Percentiles rank a stretch among this genome's conserved stretches.
Evolutionary conservation across 2,797 vertebrate genomes (phyloP).

Genomic region (Paratrypauchen microcephalus): DNA sequence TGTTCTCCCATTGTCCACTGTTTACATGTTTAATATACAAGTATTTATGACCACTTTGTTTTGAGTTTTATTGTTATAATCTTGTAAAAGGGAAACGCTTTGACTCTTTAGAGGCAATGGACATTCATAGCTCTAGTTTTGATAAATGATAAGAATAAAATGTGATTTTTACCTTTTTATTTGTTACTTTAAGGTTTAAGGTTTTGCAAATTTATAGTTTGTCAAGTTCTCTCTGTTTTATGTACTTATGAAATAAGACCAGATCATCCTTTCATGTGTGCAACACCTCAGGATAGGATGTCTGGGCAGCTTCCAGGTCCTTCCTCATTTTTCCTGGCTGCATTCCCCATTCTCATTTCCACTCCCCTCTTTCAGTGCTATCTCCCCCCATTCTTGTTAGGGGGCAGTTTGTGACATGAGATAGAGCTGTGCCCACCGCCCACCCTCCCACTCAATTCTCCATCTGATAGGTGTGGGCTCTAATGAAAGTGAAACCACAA

Average conservation of each 20-base stretch:
- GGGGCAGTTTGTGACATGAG: conserved; percentile 62
- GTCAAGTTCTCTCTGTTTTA: conserved; percentile 17
- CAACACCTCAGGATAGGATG: conserved; percentile 49
- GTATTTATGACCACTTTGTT: background rate
- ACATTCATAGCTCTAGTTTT: no score
- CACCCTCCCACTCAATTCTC: conserved; percentile 23
- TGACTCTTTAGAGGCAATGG: no score
- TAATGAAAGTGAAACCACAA: conserved; percentile 68
- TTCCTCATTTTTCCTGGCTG: conserved; percentile 29
- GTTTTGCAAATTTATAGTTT: no score
- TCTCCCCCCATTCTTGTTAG: conserved; percentile 34
- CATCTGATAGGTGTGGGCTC: conserved; percentile 72
- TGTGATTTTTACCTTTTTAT: no score
- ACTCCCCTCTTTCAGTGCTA: conserved; percentile 23
- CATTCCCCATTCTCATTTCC: conserved; percentile 22
- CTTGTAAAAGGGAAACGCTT: no score
- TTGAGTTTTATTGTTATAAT: no score
- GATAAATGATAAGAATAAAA: no score
- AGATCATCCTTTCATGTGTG: background rate
- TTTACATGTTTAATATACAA: background rate
- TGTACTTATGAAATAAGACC: no score
- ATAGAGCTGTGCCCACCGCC: conserved; percentile 43
- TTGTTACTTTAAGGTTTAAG: no score
- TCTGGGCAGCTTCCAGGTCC: conserved; percentile 24
- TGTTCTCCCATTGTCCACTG: background rate